Conservation (phyloP, 2,797 vertebrate species). For the Oreochromis grahami region DNA sequence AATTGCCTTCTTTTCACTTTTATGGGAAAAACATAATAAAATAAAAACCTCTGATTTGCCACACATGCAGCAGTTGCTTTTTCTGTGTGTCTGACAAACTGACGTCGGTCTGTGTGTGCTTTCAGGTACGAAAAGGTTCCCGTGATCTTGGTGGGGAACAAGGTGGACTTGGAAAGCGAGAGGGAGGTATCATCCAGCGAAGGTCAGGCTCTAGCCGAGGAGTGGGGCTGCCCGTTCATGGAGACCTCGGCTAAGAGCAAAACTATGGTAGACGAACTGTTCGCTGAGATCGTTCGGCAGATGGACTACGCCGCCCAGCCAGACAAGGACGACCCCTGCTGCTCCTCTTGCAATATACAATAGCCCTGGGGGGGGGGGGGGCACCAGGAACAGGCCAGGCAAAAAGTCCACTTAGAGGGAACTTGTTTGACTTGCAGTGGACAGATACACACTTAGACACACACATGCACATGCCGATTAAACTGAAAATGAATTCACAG, state of each 20-base stretch:
- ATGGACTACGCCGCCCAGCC: slow-evolving; percentile 99
- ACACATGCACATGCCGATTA: slow-evolving; percentile 46
- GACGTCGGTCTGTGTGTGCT: slow-evolving; percentile 14
- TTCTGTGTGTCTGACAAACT: background rate
- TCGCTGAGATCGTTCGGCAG: slow-evolving; percentile 98
- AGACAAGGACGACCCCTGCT: slow-evolving; percentile 98
- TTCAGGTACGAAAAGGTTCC: slow-evolving; percentile 97
- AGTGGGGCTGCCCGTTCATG: slow-evolving; percentile 99
- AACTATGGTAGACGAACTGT: slow-evolving; percentile 99
- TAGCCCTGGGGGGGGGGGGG: slow-evolving; percentile 69
- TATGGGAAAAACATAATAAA: background rate
- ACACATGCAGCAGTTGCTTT: background rate
- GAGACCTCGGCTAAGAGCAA: slow-evolving; percentile 99
- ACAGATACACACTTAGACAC: slow-evolving; percentile 42
- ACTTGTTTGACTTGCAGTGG: slow-evolving; percentile 18
- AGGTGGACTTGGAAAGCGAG: slow-evolving; percentile 98
- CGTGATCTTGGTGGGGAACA: slow-evolving; percentile 98
- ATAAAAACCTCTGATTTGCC: background rate
- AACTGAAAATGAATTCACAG: slow-evolving; percentile 39
- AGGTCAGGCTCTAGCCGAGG: slow-evolving; percentile 94
- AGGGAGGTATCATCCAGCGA: slow-evolving; percentile 92
- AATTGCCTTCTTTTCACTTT: background rate
- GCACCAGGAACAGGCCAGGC: slow-evolving; percentile 15
- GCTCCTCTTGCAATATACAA: slow-evolving; percentile 99
- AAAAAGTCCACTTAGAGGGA: slow-evolving; percentile 37